Base-by-base conservation (phyloP, 2,797 vertebrate species). In the Tapirus indicus region DNA sequence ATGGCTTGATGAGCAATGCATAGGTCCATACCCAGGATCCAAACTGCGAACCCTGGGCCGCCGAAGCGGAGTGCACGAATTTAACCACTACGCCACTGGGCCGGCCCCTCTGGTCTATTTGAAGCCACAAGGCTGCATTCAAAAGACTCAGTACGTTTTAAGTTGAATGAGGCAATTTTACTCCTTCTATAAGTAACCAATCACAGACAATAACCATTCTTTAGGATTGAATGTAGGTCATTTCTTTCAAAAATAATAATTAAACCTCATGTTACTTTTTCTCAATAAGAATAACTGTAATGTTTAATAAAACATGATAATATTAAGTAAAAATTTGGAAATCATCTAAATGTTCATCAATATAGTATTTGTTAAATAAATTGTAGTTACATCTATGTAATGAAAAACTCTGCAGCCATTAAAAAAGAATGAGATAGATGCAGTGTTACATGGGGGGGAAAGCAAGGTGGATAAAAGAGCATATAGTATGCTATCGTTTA, bases 181-280 rank as follows among this genome's bases (percentile, higher is more conserved):
- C 27, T n/a, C 38, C 20, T 95, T 68, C 66, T 83, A 52, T 44
- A 82, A 72, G 18, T 21, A 88, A 95, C 52, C 32, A 88, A 93
- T 74, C n/a, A 92, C 25, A 93, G 52, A 78, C 29, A 93, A 49
- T 69, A 82, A 72, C 5, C 35, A 89, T 66, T 74, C 38, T 97
- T 90, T 69, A 84, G 38, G 11, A 49, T 5, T 58, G 7, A 93
- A 84, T n/a, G 35, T 52, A 88, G 32, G 6, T 27, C 32, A 75
- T 29, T 80, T 91, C 32, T 94, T 72, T 85, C n/a, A 66, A 80
- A 97, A 97, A 77, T 16, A 77, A 92, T 88, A 49, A 83, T 32
- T 84, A 95, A 92, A 69, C 13, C 25, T 49, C n/a, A 49, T 25
- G 21, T 17, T 72, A 60, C 62, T 94, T 94, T 80, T 82, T 85